Percentiles rank a stretch among this genome's conserved stretches.
Conservation (phyloP, 1,140 invertebrate genomes). For the Drosophila auraria region DNA sequence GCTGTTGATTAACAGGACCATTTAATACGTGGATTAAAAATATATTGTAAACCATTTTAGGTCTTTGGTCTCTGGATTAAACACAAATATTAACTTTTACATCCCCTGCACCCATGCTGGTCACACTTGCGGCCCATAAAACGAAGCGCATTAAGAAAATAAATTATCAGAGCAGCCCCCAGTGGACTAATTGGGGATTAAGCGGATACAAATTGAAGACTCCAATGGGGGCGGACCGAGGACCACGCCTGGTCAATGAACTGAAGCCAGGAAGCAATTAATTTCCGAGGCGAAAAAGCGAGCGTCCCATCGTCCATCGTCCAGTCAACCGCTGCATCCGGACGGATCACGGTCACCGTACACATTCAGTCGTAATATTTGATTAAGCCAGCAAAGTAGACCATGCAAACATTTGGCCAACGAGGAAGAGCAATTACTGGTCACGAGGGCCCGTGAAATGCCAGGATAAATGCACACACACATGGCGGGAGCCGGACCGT, state of each 20-base stretch:
- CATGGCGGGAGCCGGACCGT: slow-evolving; percentile 22
- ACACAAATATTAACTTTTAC: background rate
- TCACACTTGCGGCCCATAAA: slow-evolving; percentile 1
- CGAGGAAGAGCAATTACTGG: slow-evolving; percentile 71
- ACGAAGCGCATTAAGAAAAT: slow-evolving; percentile 37
- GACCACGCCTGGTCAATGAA: slow-evolving; percentile 55
- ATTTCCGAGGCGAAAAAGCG: slow-evolving; percentile 52
- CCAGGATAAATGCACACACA: slow-evolving; percentile 16
- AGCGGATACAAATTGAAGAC: slow-evolving; percentile 65
- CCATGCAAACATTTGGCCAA: slow-evolving; percentile 53
- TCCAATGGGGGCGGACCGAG: background rate
- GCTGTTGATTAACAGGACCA: background rate
- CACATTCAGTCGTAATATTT: slow-evolving; percentile 62
- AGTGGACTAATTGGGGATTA: slow-evolving; percentile 75
- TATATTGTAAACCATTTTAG: background rate
- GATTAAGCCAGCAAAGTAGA: slow-evolving; percentile 68
- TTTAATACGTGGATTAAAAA: background rate
- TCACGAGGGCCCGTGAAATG: slow-evolving; percentile 63
- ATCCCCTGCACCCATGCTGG: background rate
- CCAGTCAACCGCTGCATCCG: slow-evolving; percentile 65
- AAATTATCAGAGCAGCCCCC: slow-evolving; percentile 46
- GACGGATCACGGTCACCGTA: slow-evolving; percentile 21
- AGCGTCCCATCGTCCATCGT: slow-evolving; percentile 16
- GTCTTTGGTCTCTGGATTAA: background rate
- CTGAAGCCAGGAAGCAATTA: slow-evolving; percentile 77